phyloP scores from a whole-genome alignment of 2,888 invertebrate species.

The Polymixis flavicincta region DNA sequence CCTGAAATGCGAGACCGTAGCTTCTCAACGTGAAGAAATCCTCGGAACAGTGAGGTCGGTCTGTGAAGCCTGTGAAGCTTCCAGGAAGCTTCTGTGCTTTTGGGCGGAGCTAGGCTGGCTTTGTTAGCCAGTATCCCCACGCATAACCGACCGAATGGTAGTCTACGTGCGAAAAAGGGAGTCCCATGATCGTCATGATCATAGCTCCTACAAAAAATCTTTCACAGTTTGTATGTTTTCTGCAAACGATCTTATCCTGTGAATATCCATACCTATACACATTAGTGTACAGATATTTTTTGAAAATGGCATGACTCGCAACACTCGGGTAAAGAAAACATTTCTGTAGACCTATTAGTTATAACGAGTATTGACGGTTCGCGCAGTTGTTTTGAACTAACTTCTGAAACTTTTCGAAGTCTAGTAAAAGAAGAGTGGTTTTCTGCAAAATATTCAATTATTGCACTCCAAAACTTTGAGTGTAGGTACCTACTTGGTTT shows the following conservation, averaged over 20 bases:
- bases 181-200: no score
- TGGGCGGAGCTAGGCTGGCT: no score
- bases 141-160: no score
- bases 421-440: slow-evolving; percentile 53
- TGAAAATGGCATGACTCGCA: background rate
- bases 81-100: no score
- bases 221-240: background rate
- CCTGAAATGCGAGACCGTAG: no score
- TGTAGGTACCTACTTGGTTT: slow-evolving; percentile 21
- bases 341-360: slow-evolving; percentile 57
- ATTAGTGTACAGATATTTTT: slow-evolving; percentile 1
- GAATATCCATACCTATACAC: background rate
- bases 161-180: no score
- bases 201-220: background rate
- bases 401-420: slow-evolving; percentile 52
- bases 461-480: slow-evolving; percentile 48
- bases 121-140: no score
- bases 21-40: no score
- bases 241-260: background rate
- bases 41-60: no score
- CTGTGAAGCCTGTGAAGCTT: no score
- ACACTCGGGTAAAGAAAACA: slow-evolving; percentile 26
- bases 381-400: slow-evolving; percentile 54
- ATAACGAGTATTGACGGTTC: slow-evolving; percentile 60
- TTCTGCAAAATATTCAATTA: slow-evolving; percentile 61